Evolutionary conservation across 2,797 vertebrate genomes (phyloP).

Genomic region (Brachyrhaphis roseni): DNA sequence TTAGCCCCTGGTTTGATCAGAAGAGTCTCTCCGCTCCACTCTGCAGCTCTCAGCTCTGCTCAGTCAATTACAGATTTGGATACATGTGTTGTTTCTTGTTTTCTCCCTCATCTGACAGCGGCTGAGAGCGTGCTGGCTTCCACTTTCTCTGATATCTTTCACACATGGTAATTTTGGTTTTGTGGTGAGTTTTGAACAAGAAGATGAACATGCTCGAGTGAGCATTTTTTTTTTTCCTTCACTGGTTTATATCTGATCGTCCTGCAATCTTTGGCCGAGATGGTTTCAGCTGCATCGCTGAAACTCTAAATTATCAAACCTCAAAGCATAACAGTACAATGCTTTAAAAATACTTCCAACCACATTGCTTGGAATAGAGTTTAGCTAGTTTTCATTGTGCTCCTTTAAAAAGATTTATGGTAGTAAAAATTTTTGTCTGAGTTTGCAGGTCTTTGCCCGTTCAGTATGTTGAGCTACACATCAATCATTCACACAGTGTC

Average conservation of each 20-base stretch:
- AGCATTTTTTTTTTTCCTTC: conserved; percentile 10
- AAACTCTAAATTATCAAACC: conserved; percentile 4
- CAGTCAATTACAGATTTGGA: conserved; percentile 52
- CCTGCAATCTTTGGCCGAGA: neutral
- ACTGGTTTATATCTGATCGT: conserved; percentile 3
- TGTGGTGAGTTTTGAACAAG: conserved; percentile 12
- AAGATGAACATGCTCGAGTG: conserved; percentile 18
- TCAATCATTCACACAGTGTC: neutral
- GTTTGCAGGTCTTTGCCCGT: neutral
- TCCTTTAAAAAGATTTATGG: neutral
- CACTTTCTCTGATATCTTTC: conserved; percentile 31
- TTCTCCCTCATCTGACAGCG: conserved; percentile 32
- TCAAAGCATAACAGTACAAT: conserved; percentile 2
- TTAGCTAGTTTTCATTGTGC: neutral
- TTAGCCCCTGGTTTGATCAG: conserved; percentile 73
- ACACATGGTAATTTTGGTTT: neutral
- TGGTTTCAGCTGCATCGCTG: neutral
- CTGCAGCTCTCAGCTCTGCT: conserved; percentile 40
- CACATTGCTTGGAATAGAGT: neutral
- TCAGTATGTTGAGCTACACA: neutral
- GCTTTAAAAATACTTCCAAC: neutral
- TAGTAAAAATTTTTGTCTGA: neutral
- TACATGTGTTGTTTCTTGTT: conserved; percentile 46
- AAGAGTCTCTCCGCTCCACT: conserved; percentile 47
- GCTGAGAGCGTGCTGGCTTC: conserved; percentile 23